These are phyloP conservation scores for Alligator sinensis DNA, from an alignment of 2,113 vertebrate species.

Conservation along the genomic window DNA sequence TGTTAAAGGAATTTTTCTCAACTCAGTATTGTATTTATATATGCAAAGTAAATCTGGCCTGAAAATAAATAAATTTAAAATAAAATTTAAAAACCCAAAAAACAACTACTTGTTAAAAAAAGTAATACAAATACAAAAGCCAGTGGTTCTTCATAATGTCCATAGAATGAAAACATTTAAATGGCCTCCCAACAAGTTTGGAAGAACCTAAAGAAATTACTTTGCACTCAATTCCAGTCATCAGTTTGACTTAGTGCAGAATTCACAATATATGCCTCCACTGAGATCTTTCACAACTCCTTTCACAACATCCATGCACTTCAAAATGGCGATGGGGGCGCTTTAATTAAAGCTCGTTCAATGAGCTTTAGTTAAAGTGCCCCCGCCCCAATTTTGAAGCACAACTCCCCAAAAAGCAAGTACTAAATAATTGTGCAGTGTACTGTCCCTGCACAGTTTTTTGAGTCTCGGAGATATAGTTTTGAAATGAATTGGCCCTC, in stretches of 20 bases:
- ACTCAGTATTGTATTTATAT: constrained; percentile 11
- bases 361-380: no score
- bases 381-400: no score
- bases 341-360: no score
- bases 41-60: constrained; percentile 54
- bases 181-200: no score
- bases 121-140: constrained; percentile 12
- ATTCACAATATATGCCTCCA: constrained; percentile 88
- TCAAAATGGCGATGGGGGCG: no score
- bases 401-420: no score
- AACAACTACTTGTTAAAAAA: neutral
- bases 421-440: no score
- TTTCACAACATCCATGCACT: no score
- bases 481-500: no score
- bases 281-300: constrained; percentile 89
- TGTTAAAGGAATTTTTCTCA: constrained; percentile 35
- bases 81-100: neutral
- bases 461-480: no score
- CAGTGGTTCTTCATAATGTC: neutral
- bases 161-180: neutral
- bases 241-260: constrained; percentile 74
- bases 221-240: neutral
- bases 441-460: no score
- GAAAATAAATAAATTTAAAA: no score
- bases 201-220: neutral